phyloP scores from a whole-genome alignment of 1,140 invertebrate genomes.

The Chironomus tepperi region DNA sequence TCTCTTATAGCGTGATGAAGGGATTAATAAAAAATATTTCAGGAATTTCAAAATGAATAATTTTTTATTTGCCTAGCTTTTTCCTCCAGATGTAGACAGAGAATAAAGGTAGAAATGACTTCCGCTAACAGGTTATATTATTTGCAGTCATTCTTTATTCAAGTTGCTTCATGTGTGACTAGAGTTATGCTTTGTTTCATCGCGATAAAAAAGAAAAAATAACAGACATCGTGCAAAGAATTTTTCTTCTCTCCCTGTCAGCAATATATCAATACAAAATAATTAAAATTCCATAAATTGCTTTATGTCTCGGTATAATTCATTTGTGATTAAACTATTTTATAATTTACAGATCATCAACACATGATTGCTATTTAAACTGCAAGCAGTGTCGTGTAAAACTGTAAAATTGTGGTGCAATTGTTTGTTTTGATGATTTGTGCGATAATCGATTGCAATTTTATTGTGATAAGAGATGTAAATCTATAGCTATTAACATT shows the following conservation, averaged over 20 bases:
- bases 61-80: too few relatives aligned
- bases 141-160: not conserved
- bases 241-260: too few relatives aligned
- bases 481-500: too few relatives aligned
- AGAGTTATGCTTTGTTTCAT: not conserved
- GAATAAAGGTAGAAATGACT: not conserved
- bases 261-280: not conserved
- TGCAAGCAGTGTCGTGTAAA: too few relatives aligned
- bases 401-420: too few relatives aligned
- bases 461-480: too few relatives aligned
- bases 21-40: not conserved
- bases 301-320: not conserved
- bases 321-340: not conserved
- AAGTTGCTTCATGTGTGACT: not conserved
- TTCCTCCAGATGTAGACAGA: too few relatives aligned
- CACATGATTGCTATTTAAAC: too few relatives aligned
- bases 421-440: too few relatives aligned
- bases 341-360: not conserved
- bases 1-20: conserved; percentile 4
- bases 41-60: too few relatives aligned
- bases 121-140: conserved; percentile 11
- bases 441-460: too few relatives aligned
- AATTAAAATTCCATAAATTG: conserved; percentile 14
- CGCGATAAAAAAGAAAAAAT: conserved; percentile 2
- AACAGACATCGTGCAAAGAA: not conserved